These are phyloP conservation scores for Triplophysa siluroides DNA, from an alignment of 2,113 vertebrate species.

Conservation along the genomic window DNA sequence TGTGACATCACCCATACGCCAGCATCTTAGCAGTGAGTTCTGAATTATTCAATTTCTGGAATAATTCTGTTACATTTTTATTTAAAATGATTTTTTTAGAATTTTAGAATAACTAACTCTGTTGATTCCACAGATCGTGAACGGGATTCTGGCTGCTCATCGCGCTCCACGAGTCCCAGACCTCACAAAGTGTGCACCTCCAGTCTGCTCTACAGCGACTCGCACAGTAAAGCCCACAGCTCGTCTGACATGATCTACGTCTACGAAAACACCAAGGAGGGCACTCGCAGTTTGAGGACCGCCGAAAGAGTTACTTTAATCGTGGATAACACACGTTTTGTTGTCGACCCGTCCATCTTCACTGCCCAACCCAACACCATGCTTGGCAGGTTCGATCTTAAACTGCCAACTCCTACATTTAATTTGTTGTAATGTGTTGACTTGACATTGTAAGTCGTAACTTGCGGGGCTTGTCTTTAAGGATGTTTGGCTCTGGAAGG, in stretches of 20 bases:
- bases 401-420: background rate
- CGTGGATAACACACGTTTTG: conserved; percentile 96
- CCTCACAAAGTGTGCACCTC: conserved; percentile 80
- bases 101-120: too few relatives aligned
- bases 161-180: conserved; percentile 80
- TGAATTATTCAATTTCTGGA: background rate
- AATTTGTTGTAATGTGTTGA: background rate
- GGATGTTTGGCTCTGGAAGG: conserved; percentile 97
- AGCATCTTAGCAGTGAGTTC: conserved; percentile 84
- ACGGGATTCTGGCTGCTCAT: conserved; percentile 86
- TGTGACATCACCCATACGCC: conserved; percentile 92
- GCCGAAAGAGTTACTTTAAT: conserved; percentile 92
- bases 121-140: conserved; percentile 80
- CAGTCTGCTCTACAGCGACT: conserved; percentile 78
- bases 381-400: conserved; percentile 87
- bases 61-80: background rate
- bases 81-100: too few relatives aligned
- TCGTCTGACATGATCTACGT: conserved; percentile 87
- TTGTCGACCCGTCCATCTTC: conserved; percentile 95
- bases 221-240: conserved; percentile 78
- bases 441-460: background rate
- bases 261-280: conserved; percentile 89
- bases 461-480: conserved; percentile 46
- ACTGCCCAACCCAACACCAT: conserved; percentile 98
- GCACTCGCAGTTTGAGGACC: conserved; percentile 77